These are phyloP conservation scores for Rattus norvegicus DNA, from an alignment of 2,113 vertebrate species.

Conservation along the genomic window GRCr8 NC_086038.1:6188501-6189000, in stretches of 20 bases:
- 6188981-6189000: background rate
- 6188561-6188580: background rate
- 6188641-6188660: constrained; percentile 25
- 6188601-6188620: constrained; percentile 13
- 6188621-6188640: background rate
- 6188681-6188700: background rate
- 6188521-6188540: background rate
- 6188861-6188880: background rate
- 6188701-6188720: background rate
- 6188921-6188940: background rate
- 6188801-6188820: background rate
- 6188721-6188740: background rate
- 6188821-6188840: background rate
- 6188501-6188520: constrained; percentile 31
- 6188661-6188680: background rate
- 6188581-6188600: background rate
- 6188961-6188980: background rate
- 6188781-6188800: background rate
- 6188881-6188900: background rate
- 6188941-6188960: background rate
- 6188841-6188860: background rate
- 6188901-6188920: background rate
- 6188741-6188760: background rate
- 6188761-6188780: background rate
- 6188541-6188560: background rate